A percentile compares a stretch with the other conserved stretches of the same genome.
These are phyloP conservation scores for Mesorhabditis belari DNA, from an alignment of 2,888 invertebrate species.

Conservation along the genomic window DNA sequence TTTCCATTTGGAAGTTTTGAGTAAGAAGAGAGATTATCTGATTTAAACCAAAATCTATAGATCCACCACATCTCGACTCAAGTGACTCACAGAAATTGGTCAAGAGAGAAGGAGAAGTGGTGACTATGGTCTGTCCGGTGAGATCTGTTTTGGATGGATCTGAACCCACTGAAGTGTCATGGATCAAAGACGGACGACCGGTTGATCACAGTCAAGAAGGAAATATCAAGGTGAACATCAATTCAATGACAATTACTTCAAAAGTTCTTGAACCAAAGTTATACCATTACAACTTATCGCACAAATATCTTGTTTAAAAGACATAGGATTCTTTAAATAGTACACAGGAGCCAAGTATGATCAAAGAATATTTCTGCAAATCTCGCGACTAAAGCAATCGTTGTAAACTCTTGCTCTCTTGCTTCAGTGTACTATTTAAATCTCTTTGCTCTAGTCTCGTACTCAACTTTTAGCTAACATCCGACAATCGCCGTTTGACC, in stretches of 20 bases:
- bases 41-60: slow-evolving; percentile 23
- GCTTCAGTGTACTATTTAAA: background rate
- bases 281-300: too few relatives aligned
- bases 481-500: slow-evolving; percentile 34
- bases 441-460: background rate
- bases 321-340: too few relatives aligned
- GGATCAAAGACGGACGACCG: slow-evolving; percentile 61
- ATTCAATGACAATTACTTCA: background rate
- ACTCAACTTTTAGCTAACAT: slow-evolving; percentile 29
- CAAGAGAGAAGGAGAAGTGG: slow-evolving; percentile 59
- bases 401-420: background rate
- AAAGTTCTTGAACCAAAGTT: too few relatives aligned
- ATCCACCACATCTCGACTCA: slow-evolving; percentile 45
- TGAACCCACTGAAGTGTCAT: slow-evolving; percentile 50
- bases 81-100: slow-evolving; percentile 20
- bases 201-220: slow-evolving; percentile 42
- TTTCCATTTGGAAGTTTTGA: slow-evolving; percentile 61
- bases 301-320: too few relatives aligned
- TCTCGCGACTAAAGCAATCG: too few relatives aligned
- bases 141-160: slow-evolving; percentile 18
- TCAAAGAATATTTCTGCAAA: too few relatives aligned
- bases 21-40: slow-evolving; percentile 53
- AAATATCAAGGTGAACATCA: slow-evolving; percentile 8
- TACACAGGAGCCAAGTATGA: too few relatives aligned
- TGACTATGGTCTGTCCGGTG: slow-evolving; percentile 61